Evolutionary conservation across 2,888 invertebrate species (phyloP).

Genomic region (Pocota personata): DNA sequence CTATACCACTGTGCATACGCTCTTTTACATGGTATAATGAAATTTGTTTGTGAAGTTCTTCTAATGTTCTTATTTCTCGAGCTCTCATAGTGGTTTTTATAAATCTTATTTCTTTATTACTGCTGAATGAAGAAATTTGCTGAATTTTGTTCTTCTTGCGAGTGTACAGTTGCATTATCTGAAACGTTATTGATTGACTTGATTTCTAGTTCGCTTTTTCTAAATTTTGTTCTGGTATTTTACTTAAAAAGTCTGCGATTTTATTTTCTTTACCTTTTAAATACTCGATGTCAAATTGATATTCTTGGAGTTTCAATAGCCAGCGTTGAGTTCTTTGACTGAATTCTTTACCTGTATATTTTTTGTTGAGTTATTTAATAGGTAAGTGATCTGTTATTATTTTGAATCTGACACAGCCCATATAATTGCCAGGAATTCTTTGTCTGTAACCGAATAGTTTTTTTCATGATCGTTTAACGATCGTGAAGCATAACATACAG

Average conservation of each 20-base stretch:
- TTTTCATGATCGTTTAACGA: not conserved
- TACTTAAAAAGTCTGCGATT: not conserved
- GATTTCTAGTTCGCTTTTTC: no score
- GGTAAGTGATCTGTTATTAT: constrained; percentile 7
- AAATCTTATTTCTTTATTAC: constrained; percentile 19
- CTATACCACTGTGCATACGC: constrained; percentile 37
- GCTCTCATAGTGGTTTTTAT: constrained; percentile 32
- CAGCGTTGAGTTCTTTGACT: not conserved
- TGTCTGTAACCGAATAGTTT: not conserved
- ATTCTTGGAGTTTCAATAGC: constrained; percentile 1
- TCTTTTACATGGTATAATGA: constrained; percentile 32
- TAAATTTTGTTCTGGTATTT: not conserved
- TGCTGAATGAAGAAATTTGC: constrained; percentile 14
- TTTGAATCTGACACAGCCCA: not conserved
- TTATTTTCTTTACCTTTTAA: not conserved
- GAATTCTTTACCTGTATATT: not conserved
- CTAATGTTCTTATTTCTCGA: constrained; percentile 22
- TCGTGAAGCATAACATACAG: not conserved
- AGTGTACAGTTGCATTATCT: constrained; percentile 7
- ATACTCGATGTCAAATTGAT: not conserved
- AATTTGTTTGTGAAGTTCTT: constrained; percentile 50
- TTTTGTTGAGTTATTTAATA: not conserved
- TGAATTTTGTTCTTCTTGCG: constrained; percentile 21
- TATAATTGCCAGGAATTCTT: not conserved
- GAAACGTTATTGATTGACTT: no score